Evolutionary conservation across 2,888 invertebrate species (phyloP), one percentile per base, ranked within the genome.

Genomic region (Parthenolecanium corni): DNA sequence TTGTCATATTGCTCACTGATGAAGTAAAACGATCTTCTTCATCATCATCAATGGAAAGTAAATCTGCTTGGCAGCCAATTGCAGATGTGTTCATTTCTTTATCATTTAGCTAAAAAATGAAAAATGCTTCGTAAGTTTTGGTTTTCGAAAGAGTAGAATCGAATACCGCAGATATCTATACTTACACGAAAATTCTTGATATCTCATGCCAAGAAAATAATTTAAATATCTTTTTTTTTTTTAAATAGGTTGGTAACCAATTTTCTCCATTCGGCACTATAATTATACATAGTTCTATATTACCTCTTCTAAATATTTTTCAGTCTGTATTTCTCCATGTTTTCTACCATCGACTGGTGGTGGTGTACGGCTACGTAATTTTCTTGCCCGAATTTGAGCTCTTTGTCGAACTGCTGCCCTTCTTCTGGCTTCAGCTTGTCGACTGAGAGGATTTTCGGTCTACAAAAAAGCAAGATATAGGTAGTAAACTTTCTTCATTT

Each of bases 301-400:
- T 67, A 88, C 79, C 78, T 94, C 92, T 74, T 93, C 92, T 64
- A 94, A 79, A 72, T 86, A 92, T 70, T 82, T 78, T 67, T 94
- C 93, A 1, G 94, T 94, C 78, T 95, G 94, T 49, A 93, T 82
- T 66, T 84, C 84, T 70, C 86, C 89, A 76, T 92, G 91, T 58
- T 83, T 82, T 66, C 93, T 80, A 23, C 91, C 92, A 61, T 83
- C 81, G 42, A 90, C 85, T 14, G 87, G 84, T 44, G 87, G 88
- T 65, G 88, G 88, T 16, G 86, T 83, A 65, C 80, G 81, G 61
- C 82, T 78, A 31, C 81, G 75, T 38, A 80, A 71, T 64, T 76
- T 71, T 20, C 76, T 71, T 18, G 75, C 68, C 65, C 75, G 73
- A 9, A 76, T 76, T 70, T 73, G 78, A 52, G 78, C 82, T 66